Base-by-base conservation (phyloP, 2,888 invertebrate genomes). In the Acanthoscelides obtectus region DNA sequence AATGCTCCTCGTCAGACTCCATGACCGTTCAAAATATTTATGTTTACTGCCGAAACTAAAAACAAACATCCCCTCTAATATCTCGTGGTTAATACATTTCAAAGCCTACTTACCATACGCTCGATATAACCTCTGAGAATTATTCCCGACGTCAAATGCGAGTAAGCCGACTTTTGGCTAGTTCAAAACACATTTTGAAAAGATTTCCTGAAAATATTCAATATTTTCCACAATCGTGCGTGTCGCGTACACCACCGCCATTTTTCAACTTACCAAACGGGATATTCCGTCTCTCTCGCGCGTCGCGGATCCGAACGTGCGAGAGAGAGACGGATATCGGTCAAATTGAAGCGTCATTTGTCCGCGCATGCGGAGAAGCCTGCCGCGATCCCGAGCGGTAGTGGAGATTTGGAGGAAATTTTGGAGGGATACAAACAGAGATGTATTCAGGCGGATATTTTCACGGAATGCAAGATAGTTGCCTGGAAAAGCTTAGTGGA, bases 1-100 rank as follows among this genome's bases (percentile, higher is more conserved):
- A 73, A 27, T 75, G 69, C 22, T 77, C 76, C 20, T 75, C 74
- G 70, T 78, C 77, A 66, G 20, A 45, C 12, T 4, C 76, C 76
- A 69, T 77, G 77, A 69, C 21, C 21, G 8, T 1, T 66, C 66
- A 8, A 22, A 20, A 66, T 66, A 66, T 66, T 66, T 22, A 45
- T 45, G 45, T 45, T 45, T 45, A 45, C 45, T 3, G 12, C 45
- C 17, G 5, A 17, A 45, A 45, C 45, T 45, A 17, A 45, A 45
- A 45, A 45, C 45, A 45, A 45, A 45, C 45, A 45, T 45, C 12
- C 12, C 45, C 5, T 45, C 12, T 45, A 45, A 1, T 17, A 1
- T 45, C 45, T 45, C 17, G 17, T 45, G 1, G 6, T 17, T 1
- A 12, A 45, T 45, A 45, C 17, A 45, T 1, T 45, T 45, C 45